Conservation (phyloP, 2,888 invertebrate genomes). For the Amorpha juglandis region DNA sequence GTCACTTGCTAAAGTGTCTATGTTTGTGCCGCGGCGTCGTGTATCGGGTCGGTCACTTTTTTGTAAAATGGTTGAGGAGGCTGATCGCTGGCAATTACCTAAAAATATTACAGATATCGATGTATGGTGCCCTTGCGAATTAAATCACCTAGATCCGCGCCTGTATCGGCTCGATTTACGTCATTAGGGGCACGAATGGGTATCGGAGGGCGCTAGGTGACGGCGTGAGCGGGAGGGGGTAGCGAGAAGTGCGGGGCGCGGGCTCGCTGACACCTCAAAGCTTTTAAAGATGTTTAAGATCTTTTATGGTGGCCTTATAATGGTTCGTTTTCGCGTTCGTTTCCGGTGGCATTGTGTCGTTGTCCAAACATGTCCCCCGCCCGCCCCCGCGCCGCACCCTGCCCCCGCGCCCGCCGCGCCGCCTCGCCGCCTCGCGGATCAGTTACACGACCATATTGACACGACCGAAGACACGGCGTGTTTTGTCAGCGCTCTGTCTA, state of each 20-base stretch:
- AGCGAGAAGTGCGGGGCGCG: conserved; percentile 35
- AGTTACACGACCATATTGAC: conserved; percentile 45
- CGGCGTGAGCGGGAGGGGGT: conserved; percentile 36
- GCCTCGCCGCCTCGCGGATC: conserved; percentile 49
- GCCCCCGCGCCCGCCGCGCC: conserved; percentile 44
- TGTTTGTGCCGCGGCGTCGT: too few species aligned
- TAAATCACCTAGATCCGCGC: conserved; percentile 1
- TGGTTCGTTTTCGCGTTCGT: conserved; percentile 59
- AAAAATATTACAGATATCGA: not conserved
- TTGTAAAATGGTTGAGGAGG: too few species aligned
- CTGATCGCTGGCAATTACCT: not conserved
- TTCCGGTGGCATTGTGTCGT: conserved; percentile 67
- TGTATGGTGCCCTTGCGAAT: not conserved
- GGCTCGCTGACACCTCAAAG: conserved; percentile 53
- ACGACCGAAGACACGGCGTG: conserved; percentile 3
- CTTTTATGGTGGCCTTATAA: conserved; percentile 50
- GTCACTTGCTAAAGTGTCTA: too few species aligned
- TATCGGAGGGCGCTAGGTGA: not conserved
- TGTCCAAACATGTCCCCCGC: conserved; percentile 62
- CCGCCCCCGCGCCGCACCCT: conserved; percentile 24
- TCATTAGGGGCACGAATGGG: conserved; percentile 62
- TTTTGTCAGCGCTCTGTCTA: conserved; percentile 14
- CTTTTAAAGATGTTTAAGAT: conserved; percentile 50
- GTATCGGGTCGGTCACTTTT: too few species aligned
- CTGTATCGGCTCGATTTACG: conserved; percentile 61